Conservation (phyloP, 2,797 vertebrate species). For the Danio kyathit region DNA sequence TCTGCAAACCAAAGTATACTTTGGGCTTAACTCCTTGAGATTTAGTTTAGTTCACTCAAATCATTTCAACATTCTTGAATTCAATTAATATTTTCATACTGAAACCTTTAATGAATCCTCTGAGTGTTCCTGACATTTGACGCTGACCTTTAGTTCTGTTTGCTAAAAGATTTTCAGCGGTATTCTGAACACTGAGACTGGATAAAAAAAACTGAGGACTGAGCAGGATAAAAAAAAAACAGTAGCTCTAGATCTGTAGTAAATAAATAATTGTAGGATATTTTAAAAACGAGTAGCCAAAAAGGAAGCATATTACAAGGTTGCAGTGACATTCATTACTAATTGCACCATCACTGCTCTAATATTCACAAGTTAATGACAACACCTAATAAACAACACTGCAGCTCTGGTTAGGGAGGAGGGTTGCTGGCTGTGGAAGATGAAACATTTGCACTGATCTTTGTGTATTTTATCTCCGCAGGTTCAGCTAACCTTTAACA, state of each 20-base stretch:
- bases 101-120: slow-evolving; percentile 52
- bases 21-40: slow-evolving; percentile 5
- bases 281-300: neutral
- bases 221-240: neutral
- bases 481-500: slow-evolving; percentile 45
- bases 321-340: slow-evolving; percentile 16
- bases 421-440: slow-evolving; percentile 44
- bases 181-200: slow-evolving; percentile 33
- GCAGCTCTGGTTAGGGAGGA: slow-evolving; percentile 29
- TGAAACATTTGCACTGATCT: slow-evolving; percentile 57
- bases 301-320: slow-evolving; percentile 1
- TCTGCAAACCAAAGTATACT: neutral
- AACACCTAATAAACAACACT: slow-evolving; percentile 45
- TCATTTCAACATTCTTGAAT: neutral
- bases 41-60: neutral
- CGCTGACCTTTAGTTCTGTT: slow-evolving; percentile 60
- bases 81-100: slow-evolving; percentile 14
- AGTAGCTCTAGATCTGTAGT: slow-evolving; percentile 1
- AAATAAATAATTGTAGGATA: slow-evolving; percentile 4
- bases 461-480: slow-evolving; percentile 41
- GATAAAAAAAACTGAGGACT: slow-evolving; percentile 26
- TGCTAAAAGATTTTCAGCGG: slow-evolving; percentile 49
- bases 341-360: slow-evolving; percentile 18
- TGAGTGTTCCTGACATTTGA: slow-evolving; percentile 61
- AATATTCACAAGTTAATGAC: slow-evolving; percentile 38